phyloP scores from a whole-genome alignment of 1,140 invertebrate species.

The Papilio xuthus region DNA sequence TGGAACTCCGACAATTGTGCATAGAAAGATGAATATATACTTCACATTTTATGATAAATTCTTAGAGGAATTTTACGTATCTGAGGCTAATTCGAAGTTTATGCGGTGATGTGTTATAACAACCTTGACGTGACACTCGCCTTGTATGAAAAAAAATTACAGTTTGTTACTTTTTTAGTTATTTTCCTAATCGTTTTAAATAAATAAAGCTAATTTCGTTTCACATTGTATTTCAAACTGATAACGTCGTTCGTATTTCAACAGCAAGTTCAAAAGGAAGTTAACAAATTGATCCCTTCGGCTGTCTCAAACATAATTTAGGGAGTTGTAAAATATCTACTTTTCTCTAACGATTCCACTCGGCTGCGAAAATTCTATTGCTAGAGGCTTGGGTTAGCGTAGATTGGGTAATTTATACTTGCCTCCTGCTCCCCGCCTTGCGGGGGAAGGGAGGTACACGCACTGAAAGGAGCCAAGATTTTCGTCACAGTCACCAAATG shows the following conservation, averaged over 20 bases:
- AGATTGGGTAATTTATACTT: constrained; percentile 81
- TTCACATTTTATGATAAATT: constrained; percentile 20
- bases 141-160: not conserved
- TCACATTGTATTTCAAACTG: not conserved
- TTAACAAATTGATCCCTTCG: constrained; percentile 56
- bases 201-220: not conserved
- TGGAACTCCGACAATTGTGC: constrained; percentile 18
- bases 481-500: constrained; percentile 76
- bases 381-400: constrained; percentile 75
- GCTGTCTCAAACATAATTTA: constrained; percentile 62
- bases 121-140: not conserved
- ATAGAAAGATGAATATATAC: not conserved
- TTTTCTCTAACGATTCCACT: constrained; percentile 66
- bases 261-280: constrained; percentile 28
- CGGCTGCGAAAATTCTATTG: constrained; percentile 74
- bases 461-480: constrained; percentile 62
- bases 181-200: not conserved
- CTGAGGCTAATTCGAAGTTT: not conserved
- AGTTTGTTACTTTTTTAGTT: not conserved
- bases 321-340: constrained; percentile 59
- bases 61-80: not conserved
- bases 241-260: not conserved
- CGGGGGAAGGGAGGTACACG: constrained; percentile 63
- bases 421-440: constrained; percentile 61
- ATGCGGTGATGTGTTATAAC: not conserved